A percentile compares a stretch with the other conserved stretches of the same genome.
These are phyloP conservation scores for Chunga burmeisteri DNA, from an alignment of 2,113 vertebrate species.

Conservation along the genomic window DNA sequence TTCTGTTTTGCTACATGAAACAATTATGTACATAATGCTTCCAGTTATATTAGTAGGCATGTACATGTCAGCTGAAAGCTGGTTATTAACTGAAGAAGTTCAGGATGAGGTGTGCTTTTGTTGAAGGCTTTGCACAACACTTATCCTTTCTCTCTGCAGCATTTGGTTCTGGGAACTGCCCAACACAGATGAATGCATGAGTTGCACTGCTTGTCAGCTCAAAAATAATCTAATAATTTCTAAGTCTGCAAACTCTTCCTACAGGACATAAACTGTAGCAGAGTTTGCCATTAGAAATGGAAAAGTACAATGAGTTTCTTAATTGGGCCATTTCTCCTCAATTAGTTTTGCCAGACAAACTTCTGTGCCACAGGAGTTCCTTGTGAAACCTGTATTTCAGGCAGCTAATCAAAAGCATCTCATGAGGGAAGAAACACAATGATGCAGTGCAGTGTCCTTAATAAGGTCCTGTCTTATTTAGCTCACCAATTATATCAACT, in stretches of 20 bases:
- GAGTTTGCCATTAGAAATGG: slow-evolving; percentile 20
- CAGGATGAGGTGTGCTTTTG: neutral
- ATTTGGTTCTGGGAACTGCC: neutral
- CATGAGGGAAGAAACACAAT: neutral
- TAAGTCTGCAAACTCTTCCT: neutral
- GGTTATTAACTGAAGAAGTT: neutral
- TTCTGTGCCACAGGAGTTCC: neutral
- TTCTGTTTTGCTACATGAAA: neutral
- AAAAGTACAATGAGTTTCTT: slow-evolving; percentile 12
- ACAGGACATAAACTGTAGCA: neutral
- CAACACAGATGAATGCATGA: neutral
- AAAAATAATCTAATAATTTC: neutral
- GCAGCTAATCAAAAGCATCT: slow-evolving; percentile 36
- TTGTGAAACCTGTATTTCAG: slow-evolving; percentile 50
- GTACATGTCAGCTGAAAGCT: neutral
- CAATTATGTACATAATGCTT: neutral
- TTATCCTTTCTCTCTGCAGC: neutral
- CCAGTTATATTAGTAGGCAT: neutral
- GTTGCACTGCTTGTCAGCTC: neutral
- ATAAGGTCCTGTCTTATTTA: neutral
- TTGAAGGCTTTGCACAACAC: neutral
- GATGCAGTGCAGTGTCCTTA: neutral
- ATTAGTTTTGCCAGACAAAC: slow-evolving; percentile 40
- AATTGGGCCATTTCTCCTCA: slow-evolving; percentile 38
- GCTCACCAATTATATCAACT: neutral